Base-by-base conservation (phyloP, 2,113 vertebrate species). In the Amphiprion percula region DNA sequence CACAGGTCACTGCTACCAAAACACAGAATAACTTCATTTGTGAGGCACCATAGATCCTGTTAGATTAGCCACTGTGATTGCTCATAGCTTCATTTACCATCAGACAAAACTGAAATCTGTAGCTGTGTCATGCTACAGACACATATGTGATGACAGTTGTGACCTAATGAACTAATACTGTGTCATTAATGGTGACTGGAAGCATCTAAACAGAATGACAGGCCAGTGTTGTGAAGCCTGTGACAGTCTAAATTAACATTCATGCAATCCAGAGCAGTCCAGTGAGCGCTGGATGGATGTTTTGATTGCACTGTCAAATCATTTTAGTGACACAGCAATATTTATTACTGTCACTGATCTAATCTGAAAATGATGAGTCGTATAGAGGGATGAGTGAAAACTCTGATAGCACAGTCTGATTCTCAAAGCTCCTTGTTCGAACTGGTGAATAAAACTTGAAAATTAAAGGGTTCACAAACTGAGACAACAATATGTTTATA, bases 261-360 rank as follows among this genome's bases (percentile, higher is more conserved):
- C 17, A 7, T 74, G 21, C 79, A 84, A 84, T 84, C 66, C 65
- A 50, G 19, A 12, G 23, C 49, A 46, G 63, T 17, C 61, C 66
- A 73, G 72, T 65, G 70, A 84, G 74, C 58, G 37, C 55, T 60
- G 37, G 19, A 61, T 58, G 66, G 61, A 47, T 53, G 64, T 71
- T 79, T 71, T 53, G 68, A 71, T 61, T 68, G 55, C 70, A 64
- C 73, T 30, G 72, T 84, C 66, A 75, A 64, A 66, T 83, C 50
- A 71, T 46, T 81, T 44, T 19, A 55, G 71, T 54, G 59, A 67
- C 77, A 61, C 52, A 33, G 46, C 2, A 37, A 69, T 73, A 66
- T 84, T 77, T 68, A 71, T 82, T 47, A 47, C 59, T 39, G 70
- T 65, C 63, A 73, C 17, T 79, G 62, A 84, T 71, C 50, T 65